A percentile compares a stretch with the other conserved stretches of the same genome.
These are phyloP conservation scores for Cyaniris semiargus DNA, from an alignment of 2,888 invertebrate species.

Conservation along the genomic window DNA sequence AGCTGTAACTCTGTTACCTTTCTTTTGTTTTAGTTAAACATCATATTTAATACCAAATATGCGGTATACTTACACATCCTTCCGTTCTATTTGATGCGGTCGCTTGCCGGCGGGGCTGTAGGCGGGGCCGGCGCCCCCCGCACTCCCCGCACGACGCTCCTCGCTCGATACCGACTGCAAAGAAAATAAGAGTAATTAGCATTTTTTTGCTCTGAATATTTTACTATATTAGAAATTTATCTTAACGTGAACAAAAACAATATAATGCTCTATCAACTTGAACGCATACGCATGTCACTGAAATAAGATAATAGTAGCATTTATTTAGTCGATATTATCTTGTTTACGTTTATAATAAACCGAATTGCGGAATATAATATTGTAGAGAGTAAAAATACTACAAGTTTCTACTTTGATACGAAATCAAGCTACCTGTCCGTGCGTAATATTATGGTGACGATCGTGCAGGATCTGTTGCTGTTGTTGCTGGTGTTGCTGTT, in stretches of 20 bases:
- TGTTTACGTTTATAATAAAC: neutral
- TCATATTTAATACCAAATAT: too few relatives aligned
- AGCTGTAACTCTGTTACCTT: too few relatives aligned
- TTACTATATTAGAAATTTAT: too few relatives aligned
- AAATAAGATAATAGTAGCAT: too few relatives aligned
- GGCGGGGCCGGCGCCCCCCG: slow-evolving; percentile 44
- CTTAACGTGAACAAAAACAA: too few relatives aligned
- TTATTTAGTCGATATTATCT: neutral
- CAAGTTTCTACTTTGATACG: neutral
- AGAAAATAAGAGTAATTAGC: neutral
- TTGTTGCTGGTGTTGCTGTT: slow-evolving; percentile 47
- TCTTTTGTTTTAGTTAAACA: too few relatives aligned
- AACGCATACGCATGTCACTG: too few relatives aligned
- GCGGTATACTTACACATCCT: slow-evolving; percentile 57
- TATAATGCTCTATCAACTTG: too few relatives aligned
- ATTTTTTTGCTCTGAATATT: neutral
- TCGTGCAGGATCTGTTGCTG: slow-evolving; percentile 52
- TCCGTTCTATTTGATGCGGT: slow-evolving; percentile 59
- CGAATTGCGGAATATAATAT: neutral
- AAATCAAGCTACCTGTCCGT: slow-evolving; percentile 47
- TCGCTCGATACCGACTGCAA: slow-evolving; percentile 38
- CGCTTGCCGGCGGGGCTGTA: slow-evolving; percentile 56
- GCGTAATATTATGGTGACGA: slow-evolving; percentile 51
- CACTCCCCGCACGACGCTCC: slow-evolving; percentile 41
- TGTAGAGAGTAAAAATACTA: too few relatives aligned